phyloP scores from a whole-genome alignment of 1,140 invertebrate genomes.

The Diabrotica undecimpunctata region DNA sequence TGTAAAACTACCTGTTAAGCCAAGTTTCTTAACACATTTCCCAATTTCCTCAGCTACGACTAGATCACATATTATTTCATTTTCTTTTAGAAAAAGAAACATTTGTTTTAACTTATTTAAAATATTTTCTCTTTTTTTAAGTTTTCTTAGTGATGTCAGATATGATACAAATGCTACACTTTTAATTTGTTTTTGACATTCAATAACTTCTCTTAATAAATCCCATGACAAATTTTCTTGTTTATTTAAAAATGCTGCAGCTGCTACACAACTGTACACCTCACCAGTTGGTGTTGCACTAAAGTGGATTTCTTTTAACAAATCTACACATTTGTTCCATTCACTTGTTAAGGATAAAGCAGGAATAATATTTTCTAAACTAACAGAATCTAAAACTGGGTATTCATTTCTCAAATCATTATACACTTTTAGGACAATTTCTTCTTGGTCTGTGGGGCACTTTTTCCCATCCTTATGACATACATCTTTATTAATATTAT shows the following conservation, averaged over 20 bases:
- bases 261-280: constrained; percentile 50
- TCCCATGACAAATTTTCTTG: constrained; percentile 54
- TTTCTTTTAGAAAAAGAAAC: constrained; percentile 27
- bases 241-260: constrained; percentile 55
- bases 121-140: constrained; percentile 21
- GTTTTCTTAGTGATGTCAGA: constrained; percentile 24
- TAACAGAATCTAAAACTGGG: constrained; percentile 54
- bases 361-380: constrained; percentile 55
- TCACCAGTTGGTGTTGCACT: constrained; percentile 40
- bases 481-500: constrained; percentile 41
- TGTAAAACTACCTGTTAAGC: constrained; percentile 9
- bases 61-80: constrained; percentile 26
- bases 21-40: constrained; percentile 13
- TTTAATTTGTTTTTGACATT: constrained; percentile 17
- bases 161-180: constrained; percentile 28
- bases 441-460: constrained; percentile 20
- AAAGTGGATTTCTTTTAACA: constrained; percentile 58
- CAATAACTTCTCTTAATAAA: constrained; percentile 50
- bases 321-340: constrained; percentile 58
- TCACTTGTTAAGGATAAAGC: constrained; percentile 59
- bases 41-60: constrained; percentile 20
- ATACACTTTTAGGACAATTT: constrained; percentile 31
- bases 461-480: constrained; percentile 9
- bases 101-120: constrained; percentile 29
- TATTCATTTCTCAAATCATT: constrained; percentile 53